Base-by-base conservation (phyloP, 2,113 vertebrate species). In the Andinoacara biseriatus region DNA sequence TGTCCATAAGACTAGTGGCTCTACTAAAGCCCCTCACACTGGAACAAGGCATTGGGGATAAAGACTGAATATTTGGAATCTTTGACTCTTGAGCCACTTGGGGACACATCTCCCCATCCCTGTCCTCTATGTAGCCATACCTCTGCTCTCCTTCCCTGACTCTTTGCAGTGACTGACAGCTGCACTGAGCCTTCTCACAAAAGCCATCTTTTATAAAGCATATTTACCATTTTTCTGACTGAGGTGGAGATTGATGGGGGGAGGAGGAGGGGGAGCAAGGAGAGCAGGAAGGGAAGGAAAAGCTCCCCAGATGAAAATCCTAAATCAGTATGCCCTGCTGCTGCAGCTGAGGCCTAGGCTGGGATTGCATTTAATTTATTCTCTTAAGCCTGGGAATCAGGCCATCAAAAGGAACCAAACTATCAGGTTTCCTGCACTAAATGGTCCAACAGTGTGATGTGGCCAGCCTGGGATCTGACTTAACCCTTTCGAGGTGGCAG, bases 281-380 rank as follows among this genome's bases (percentile, higher is more conserved):
- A 77, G 78, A 78, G 80, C 84, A 86, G 88, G 84, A 84, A 91
- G 83, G 74, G 69, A 86, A 69, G 69, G 81, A 72, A 97, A 97
- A 97, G 96, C 96, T 97, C 96, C 96, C 96, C 96, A 97, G 96
- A 96, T 97, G 97, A 97, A 96, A 96, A 93, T 93, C 96, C 96
- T 95, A 96, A 97, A 97, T 97, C 96, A 97, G 97, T 96, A 95
- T 96, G 95, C 95, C 96, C 95, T 95, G 96, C 87, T 75, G 88
- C 94, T 89, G 90, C 96, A 96, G 97, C 97, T 96, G 96, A 97
- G 96, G 94, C 94, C 94, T 95, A 92, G 89, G 95, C 91, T 84
- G 94, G 95, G 95, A 95, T 96, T 95, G 88, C 88, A 81, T 96
- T 96, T 97, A 96, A 98, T 98, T 97, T 98, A 97, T 96, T 97